phyloP scores from a whole-genome alignment of 2,888 invertebrate species.

The Stenichneumon culpator region DNA sequence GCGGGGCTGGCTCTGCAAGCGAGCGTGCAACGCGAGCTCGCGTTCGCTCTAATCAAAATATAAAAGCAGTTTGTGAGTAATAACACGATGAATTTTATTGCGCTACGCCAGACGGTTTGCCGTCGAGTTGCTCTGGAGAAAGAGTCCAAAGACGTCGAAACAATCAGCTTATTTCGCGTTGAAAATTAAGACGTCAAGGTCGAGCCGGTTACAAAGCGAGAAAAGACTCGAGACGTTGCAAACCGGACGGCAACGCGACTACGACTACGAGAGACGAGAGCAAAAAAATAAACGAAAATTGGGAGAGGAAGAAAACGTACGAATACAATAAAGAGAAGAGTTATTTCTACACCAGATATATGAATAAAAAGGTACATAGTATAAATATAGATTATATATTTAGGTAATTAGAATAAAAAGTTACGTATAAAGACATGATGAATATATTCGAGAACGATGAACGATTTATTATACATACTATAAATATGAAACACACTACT shows the following conservation, averaged over 20 bases:
- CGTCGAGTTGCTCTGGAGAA: constrained; percentile 50
- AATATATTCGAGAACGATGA: constrained; percentile 56
- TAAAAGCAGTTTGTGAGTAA: constrained; percentile 68
- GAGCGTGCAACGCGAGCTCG: constrained; percentile 54
- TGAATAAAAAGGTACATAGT: constrained; percentile 71
- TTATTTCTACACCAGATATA: constrained; percentile 82
- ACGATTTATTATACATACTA: constrained; percentile 56
- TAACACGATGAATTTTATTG: constrained; percentile 70
- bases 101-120: constrained; percentile 74
- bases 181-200: constrained; percentile 33
- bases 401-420: constrained; percentile 81
- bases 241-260: constrained; percentile 72
- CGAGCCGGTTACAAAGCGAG: constrained; percentile 1
- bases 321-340: constrained; percentile 79
- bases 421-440: constrained; percentile 72
- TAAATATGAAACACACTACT: constrained; percentile 69
- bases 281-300: constrained; percentile 27
- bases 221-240: constrained; percentile 47
- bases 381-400: constrained; percentile 80
- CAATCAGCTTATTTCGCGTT: constrained; percentile 29
- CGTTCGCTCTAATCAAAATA: constrained; percentile 80
- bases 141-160: constrained; percentile 34
- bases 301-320: constrained; percentile 71
- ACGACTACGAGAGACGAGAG: constrained; percentile 47
- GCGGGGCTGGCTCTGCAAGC: not conserved